Evolutionary conservation across 2,888 invertebrate species (phyloP), one percentile per base, ranked within the genome.

Genomic region (Oithona nana): DNA sequence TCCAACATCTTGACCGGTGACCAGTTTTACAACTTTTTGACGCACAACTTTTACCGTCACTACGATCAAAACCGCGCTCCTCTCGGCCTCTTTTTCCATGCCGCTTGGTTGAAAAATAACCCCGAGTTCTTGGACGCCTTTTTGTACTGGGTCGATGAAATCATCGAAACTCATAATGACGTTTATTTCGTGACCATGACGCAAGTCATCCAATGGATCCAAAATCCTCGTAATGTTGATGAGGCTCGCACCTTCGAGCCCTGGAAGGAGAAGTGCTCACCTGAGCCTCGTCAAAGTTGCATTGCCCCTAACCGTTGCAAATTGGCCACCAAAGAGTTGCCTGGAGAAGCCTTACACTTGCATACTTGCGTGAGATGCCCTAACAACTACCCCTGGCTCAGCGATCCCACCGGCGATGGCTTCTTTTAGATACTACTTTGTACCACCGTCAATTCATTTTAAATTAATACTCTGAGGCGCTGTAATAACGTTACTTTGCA

Each of bases 171-270:
- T 67, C 87, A 88, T 77, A 86, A 86, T 67, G 92, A 92, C 71
- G 90, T 90, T 11, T 92, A 88, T 75, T 92, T 92, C 73, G 87
- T 88, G 20, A 92, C 90, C 64, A 90, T 89, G 89, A 90, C 90
- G n/a, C 72, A 73, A 66, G 89, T 89, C 6, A 89, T 92, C 68
- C 90, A 90, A 72, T 92, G 92, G 92, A 88, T 92, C 71, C 92
- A 92, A 72, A 88, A 88, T 72, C 90, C 90, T 55, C 79, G 86
- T 65, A 88, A 88, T 16, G 72, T 86, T 68, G 78, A 81, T 63
- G 88, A 89, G 73, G 83, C 85, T 59, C 88, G 88, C 79, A 88
- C 83, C 78, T 92, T 92, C 75, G 89, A 90, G 73, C 85, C 88
- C 57, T 92, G 90, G 89, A 84, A 85, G 80, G 90, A 90, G 75